These are phyloP conservation scores for Agrochola circellaris DNA, from an alignment of 2,888 invertebrate genomes.

Conservation along the genomic window DNA sequence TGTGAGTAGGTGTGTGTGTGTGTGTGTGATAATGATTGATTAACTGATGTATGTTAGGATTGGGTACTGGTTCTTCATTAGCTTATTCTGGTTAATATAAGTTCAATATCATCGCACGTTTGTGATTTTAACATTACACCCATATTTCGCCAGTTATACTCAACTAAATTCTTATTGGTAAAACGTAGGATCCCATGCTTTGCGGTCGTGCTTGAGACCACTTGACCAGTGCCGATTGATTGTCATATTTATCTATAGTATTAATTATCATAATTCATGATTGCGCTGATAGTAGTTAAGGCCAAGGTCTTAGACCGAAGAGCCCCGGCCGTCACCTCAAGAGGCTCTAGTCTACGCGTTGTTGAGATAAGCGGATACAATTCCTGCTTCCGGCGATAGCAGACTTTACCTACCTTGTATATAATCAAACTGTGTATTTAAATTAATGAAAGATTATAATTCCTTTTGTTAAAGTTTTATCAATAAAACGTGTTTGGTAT, in stretches of 20 bases:
- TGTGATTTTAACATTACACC: not conserved
- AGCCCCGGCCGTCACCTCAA: not conserved
- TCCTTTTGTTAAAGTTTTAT: not conserved
- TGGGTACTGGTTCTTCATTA: too few relatives aligned
- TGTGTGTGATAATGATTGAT: too few relatives aligned
- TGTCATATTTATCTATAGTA: not conserved
- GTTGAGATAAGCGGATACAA: not conserved
- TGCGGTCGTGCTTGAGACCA: too few relatives aligned
- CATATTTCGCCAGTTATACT: not conserved
- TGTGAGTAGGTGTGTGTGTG: too few relatives aligned
- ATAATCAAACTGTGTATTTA: not conserved
- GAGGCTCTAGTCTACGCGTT: not conserved
- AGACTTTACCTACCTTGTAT: not conserved
- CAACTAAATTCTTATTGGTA: not conserved
- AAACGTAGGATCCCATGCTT: not conserved
- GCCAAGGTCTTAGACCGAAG: not conserved
- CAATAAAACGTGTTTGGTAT: slow-evolving; percentile 19
- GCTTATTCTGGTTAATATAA: too few relatives aligned
- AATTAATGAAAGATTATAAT: not conserved
- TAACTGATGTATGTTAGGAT: too few relatives aligned
- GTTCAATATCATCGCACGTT: too few relatives aligned
- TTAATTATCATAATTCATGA: not conserved
- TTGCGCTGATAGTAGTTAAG: not conserved
- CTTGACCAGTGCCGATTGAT: not conserved
- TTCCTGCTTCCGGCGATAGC: not conserved